Conservation (phyloP, 2,113 vertebrate species). For the Xiphophorus hellerii region DNA sequence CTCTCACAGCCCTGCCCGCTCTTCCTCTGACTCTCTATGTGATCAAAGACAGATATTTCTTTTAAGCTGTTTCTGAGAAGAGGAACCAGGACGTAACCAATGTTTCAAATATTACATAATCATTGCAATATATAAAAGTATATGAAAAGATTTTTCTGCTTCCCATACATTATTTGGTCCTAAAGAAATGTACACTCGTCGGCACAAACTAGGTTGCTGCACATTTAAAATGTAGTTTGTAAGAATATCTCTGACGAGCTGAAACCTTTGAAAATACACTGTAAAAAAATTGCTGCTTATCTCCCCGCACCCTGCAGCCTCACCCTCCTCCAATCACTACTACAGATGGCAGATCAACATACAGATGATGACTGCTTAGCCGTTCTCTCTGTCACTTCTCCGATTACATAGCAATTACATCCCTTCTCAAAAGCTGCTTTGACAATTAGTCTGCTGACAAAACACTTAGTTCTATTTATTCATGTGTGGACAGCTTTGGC, state of each 20-base stretch:
- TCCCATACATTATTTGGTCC: constrained; percentile 19
- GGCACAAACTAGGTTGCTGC: constrained; percentile 21
- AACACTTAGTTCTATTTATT: constrained; percentile 69
- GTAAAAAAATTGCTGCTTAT: constrained; percentile 30
- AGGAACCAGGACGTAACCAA: constrained; percentile 54
- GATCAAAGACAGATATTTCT: constrained; percentile 63
- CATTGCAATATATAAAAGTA: constrained; percentile 58
- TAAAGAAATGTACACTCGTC: constrained; percentile 22
- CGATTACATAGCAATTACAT: constrained; percentile 74
- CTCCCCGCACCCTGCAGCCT: constrained; percentile 12
- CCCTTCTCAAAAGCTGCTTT: constrained; percentile 72
- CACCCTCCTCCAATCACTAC: constrained; percentile 48
- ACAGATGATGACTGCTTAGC: constrained; percentile 75
- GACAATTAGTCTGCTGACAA: constrained; percentile 76
- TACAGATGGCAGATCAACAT: constrained; percentile 75
- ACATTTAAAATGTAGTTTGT: constrained; percentile 31
- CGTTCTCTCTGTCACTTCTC: constrained; percentile 72
- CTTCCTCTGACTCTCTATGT: constrained; percentile 50
- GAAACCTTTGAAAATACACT: constrained; percentile 13
- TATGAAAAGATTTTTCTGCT: constrained; percentile 23
- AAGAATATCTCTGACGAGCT: constrained; percentile 36
- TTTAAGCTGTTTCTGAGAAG: constrained; percentile 60
- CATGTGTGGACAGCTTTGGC: constrained; percentile 53
- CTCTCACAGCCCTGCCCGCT: constrained; percentile 48
- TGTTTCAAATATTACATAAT: constrained; percentile 71